Conservation (phyloP, 2,113 vertebrate genomes). For the Neoarius graeffei region DNA sequence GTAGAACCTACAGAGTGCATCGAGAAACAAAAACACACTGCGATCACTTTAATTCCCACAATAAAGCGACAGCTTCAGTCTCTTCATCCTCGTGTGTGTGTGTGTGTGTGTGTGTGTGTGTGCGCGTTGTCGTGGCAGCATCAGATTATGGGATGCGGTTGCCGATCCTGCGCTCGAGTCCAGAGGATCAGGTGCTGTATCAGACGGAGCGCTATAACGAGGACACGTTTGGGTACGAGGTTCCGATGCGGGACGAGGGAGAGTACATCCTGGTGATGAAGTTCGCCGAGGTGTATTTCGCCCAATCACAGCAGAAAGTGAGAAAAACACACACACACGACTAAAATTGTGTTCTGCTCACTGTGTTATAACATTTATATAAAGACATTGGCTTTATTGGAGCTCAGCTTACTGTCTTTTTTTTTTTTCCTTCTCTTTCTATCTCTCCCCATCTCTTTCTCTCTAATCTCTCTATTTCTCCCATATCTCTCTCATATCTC, state of each 20-base stretch:
- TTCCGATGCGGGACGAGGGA: constrained; percentile 93
- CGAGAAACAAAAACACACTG: background rate
- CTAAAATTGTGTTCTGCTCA: background rate
- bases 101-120: background rate
- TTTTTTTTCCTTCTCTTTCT: background rate
- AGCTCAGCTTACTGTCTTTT: background rate
- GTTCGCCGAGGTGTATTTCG: constrained; percentile 98
- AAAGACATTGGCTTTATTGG: background rate
- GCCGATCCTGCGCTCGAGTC: constrained; percentile 91
- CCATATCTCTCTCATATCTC: too few species aligned
- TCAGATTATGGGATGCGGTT: constrained; percentile 96
- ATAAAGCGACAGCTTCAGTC: too few species aligned
- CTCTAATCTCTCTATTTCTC: background rate
- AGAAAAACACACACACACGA: background rate
- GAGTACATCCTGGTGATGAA: constrained; percentile 96
- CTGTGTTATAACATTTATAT: background rate
- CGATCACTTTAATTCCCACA: background rate
- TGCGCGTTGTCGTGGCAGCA: constrained; percentile 74
- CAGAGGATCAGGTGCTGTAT: constrained; percentile 93
- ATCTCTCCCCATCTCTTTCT: too few species aligned
- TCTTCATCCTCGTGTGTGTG: background rate
- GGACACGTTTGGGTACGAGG: constrained; percentile 94
- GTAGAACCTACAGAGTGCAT: too few species aligned
- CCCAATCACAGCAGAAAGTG: constrained; percentile 99
- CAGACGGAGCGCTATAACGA: constrained; percentile 98